A percentile compares a stretch with the other conserved stretches of the same genome.
Evolutionary conservation across 2,113 vertebrate species (phyloP).

Genomic region (Cyanistes caeruleus): DNA sequence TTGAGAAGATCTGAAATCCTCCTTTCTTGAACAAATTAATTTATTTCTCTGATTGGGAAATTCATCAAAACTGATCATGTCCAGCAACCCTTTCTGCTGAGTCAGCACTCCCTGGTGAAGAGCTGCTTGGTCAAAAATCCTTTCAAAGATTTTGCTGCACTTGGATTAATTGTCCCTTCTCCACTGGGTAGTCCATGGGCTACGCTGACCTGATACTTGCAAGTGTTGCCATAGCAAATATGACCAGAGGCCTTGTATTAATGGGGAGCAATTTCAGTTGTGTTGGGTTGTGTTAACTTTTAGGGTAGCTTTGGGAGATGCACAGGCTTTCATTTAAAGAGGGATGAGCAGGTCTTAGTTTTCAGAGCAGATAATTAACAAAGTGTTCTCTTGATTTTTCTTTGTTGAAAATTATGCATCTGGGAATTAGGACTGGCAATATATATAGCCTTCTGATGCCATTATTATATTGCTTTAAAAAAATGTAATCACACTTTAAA

Average conservation of each 20-base stretch:
- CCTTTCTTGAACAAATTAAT: neutral
- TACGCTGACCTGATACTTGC: neutral
- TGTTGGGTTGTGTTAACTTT: neutral
- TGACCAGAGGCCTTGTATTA: neutral
- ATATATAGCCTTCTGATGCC: neutral
- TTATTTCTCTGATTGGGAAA: neutral
- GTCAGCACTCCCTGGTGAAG: neutral
- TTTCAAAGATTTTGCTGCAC: conserved; percentile 2
- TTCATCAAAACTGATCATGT: neutral
- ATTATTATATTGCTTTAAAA: neutral
- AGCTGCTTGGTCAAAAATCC: neutral
- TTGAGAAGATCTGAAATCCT: neutral
- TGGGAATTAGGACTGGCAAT: neutral
- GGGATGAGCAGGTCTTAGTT: neutral
- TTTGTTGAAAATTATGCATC: neutral
- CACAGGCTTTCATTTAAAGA: neutral
- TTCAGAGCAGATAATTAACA: neutral
- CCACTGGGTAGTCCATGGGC: neutral
- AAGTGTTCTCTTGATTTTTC: neutral
- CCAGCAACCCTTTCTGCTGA: neutral
- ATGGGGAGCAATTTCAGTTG: neutral
- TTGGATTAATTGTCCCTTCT: neutral
- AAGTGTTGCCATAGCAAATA: neutral
- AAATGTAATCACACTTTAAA: neutral
- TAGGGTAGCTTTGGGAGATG: neutral